Conservation (phyloP, 2,113 vertebrate species). For the Calonectris borealis region DNA sequence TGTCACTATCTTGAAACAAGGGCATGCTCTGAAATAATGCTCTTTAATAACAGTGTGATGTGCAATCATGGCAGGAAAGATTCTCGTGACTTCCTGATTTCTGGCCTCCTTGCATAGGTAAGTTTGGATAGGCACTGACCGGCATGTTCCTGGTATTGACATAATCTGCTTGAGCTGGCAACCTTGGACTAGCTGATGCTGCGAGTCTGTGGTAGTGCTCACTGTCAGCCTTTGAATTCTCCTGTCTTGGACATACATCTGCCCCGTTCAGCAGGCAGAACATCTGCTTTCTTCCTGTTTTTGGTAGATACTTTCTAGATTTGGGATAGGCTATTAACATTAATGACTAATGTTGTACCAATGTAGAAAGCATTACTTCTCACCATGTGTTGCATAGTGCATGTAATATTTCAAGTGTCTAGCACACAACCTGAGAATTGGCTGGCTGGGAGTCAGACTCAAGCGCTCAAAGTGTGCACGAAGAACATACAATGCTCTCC, state of each 20-base stretch:
- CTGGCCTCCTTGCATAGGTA: background rate
- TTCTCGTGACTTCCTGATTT: background rate
- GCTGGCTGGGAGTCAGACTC: background rate
- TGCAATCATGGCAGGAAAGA: background rate
- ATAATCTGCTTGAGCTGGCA: background rate
- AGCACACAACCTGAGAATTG: background rate
- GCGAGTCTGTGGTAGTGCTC: background rate
- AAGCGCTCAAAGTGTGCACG: background rate
- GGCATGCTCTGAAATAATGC: background rate
- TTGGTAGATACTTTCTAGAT: background rate
- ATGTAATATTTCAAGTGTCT: background rate
- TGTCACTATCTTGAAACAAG: background rate
- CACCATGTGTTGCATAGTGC: background rate
- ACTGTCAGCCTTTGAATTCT: background rate
- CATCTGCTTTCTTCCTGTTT: background rate
- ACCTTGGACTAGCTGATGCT: background rate
- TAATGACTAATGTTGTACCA: rapidly evolving
- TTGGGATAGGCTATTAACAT: background rate
- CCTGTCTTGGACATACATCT: background rate
- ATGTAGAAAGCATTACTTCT: background rate
- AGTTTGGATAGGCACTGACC: background rate
- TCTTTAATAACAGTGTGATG: background rate
- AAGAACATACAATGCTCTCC: background rate
- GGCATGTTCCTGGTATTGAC: background rate
- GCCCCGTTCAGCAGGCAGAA: background rate